Percentiles rank a stretch among this genome's conserved stretches.
These are phyloP conservation scores for Temnopleurus reevesii DNA, from an alignment of 53 echinoderm and acorn worm genomes.

Conservation along the genomic window DNA sequence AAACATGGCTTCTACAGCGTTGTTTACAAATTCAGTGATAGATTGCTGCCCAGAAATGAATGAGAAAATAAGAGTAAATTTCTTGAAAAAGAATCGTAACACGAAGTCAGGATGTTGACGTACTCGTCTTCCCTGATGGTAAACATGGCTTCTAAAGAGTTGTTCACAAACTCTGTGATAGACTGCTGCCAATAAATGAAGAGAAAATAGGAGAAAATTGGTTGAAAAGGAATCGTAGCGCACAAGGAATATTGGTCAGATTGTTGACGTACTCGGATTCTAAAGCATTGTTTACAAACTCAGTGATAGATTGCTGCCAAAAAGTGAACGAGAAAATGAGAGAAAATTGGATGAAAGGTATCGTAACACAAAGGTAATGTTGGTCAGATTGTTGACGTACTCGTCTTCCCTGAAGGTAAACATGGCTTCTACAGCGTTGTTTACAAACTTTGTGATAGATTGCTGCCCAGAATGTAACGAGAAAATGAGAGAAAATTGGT, in stretches of 20 bases:
- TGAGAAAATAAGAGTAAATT: too few relatives aligned
- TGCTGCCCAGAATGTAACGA: conserved; percentile 45
- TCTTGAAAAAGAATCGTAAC: too few relatives aligned
- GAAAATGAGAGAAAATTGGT: neutral
- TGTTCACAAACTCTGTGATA: conserved; percentile 67
- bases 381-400: conserved; percentile 38
- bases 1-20: conserved; percentile 35
- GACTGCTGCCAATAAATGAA: conserved; percentile 60
- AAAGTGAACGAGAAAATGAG: too few relatives aligned
- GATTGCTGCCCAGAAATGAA: too few relatives aligned
- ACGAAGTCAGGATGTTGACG: too few relatives aligned
- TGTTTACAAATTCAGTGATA: too few relatives aligned
- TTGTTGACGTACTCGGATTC: too few relatives aligned
- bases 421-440: conserved; percentile 23
- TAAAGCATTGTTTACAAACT: too few relatives aligned
- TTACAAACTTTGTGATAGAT: conserved; percentile 71
- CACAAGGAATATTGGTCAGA: conserved; percentile 55
- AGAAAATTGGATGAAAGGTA: too few relatives aligned
- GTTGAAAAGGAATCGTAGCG: conserved; percentile 86
- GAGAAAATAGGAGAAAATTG: too few relatives aligned
- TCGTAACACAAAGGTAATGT: conserved; percentile 72
- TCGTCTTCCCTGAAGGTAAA: conserved; percentile 27
- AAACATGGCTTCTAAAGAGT: conserved; percentile 31
- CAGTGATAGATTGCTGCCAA: too few relatives aligned
- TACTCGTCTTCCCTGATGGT: conserved; percentile 29